A percentile compares a stretch with the other conserved stretches of the same genome.
phyloP scores from a whole-genome alignment of 1,140 invertebrate species.

The Watersipora subatra region DNA sequence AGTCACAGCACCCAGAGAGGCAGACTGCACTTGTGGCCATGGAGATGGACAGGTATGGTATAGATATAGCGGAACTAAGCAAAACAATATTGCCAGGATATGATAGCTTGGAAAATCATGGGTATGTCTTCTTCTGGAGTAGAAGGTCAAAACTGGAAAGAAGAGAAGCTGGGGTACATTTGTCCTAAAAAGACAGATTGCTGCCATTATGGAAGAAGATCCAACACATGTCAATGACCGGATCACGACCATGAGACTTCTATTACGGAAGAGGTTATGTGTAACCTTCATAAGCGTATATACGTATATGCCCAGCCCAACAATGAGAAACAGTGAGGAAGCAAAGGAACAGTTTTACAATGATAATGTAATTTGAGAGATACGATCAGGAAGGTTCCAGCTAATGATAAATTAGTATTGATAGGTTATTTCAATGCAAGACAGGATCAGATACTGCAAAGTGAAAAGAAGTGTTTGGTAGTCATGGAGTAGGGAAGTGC shows the following conservation, averaged over 20 bases:
- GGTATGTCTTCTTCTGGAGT: constrained; percentile 12
- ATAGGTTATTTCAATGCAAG: constrained; percentile 2
- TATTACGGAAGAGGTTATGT: not conserved
- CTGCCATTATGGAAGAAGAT: not conserved
- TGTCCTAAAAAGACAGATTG: constrained; percentile 1
- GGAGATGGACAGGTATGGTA: constrained; percentile 7
- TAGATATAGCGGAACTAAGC: constrained; percentile 9
- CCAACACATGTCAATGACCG: constrained; percentile 5
- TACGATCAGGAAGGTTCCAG: not conserved
- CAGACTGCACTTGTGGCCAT: constrained; percentile 9
- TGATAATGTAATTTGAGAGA: not conserved
- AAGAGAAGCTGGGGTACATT: constrained; percentile 4
- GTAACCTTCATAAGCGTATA: constrained; percentile 7
- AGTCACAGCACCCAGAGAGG: constrained; percentile 8
- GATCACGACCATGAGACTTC: constrained; percentile 8
- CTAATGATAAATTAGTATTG: constrained; percentile 1
- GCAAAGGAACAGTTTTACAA: constrained; percentile 7
- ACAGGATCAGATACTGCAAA: not conserved
- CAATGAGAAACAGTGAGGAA: constrained; percentile 8
- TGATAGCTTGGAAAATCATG: not conserved
- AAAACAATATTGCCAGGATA: constrained; percentile 5
- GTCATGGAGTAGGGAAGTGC: constrained; percentile 4
- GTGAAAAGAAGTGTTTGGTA: constrained; percentile 8
- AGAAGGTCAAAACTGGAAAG: constrained; percentile 2
- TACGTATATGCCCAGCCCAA: constrained; percentile 6